Evolutionary conservation across 2,888 invertebrate species (phyloP).

Genomic region (Platypus cylindrus): DNA sequence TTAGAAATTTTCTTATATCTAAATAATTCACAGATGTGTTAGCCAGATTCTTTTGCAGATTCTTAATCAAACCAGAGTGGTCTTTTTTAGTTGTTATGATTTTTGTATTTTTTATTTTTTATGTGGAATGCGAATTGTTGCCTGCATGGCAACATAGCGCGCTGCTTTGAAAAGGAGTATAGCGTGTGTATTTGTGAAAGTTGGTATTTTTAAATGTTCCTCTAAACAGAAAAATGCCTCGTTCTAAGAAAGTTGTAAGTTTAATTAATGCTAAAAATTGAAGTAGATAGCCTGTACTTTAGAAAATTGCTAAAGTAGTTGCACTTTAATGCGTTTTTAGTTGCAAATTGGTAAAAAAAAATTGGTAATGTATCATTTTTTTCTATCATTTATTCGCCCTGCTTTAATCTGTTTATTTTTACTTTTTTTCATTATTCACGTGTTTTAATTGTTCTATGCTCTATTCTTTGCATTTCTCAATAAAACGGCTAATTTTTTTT

Average conservation of each 20-base stretch:
- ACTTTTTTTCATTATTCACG: no score
- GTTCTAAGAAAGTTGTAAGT: slow-evolving; percentile 35
- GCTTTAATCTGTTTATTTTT: slow-evolving; percentile 28
- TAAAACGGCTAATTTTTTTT: slow-evolving; percentile 15
- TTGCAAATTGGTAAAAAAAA: slow-evolving; percentile 27
- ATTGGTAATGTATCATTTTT: slow-evolving; percentile 35
- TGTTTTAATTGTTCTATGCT: slow-evolving; percentile 8
- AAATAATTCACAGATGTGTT: no score
- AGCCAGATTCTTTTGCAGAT: no score
- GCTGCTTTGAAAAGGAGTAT: no score
- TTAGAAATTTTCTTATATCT: no score
- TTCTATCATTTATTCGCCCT: slow-evolving; percentile 19
- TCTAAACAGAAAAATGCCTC: slow-evolving; percentile 33
- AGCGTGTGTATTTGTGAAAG: no score
- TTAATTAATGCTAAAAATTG: slow-evolving; percentile 16
- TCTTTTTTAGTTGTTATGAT: not conserved
- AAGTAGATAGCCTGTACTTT: slow-evolving; percentile 17
- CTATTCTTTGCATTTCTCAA: slow-evolving; percentile 8
- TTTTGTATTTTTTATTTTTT: not conserved
- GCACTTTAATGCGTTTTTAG: slow-evolving; percentile 22
- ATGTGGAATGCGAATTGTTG: not conserved
- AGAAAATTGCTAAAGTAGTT: slow-evolving; percentile 15
- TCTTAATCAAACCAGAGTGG: no score
- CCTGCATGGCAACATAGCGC: slow-evolving; percentile 10
- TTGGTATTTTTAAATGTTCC: no score